phyloP scores from a whole-genome alignment of 2,797 vertebrate genomes.

The Petrocephalus sullivani region DNA sequence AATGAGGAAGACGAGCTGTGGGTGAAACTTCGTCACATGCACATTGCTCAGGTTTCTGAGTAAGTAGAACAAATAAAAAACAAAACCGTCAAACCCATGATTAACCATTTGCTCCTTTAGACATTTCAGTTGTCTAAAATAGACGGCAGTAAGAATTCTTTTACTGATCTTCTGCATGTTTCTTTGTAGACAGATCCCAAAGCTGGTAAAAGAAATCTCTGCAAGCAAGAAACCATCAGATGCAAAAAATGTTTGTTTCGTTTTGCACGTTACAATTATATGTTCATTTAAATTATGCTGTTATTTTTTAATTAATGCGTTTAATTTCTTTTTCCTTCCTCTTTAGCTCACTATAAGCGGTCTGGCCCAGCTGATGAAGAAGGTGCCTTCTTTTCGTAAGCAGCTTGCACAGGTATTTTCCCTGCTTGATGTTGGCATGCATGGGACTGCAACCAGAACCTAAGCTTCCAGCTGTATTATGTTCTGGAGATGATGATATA shows the following conservation, averaged over 20 bases:
- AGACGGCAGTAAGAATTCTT: not conserved
- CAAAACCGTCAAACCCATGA: not conserved
- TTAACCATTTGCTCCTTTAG: not conserved
- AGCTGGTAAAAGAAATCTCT: conserved; percentile 86
- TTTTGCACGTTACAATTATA: not conserved
- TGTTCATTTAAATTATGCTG: not conserved
- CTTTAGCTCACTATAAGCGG: conserved; percentile 74
- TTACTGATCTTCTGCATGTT: not conserved
- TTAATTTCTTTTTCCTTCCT: not conserved
- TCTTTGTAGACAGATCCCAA: conserved; percentile 76
- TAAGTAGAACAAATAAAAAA: conserved; percentile 56
- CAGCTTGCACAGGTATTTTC: conserved; percentile 58
- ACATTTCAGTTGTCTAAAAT: not conserved
- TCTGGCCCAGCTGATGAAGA: conserved; percentile 89
- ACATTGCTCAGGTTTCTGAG: conserved; percentile 89
- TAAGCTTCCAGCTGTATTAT: not conserved
- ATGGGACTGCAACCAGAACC: not conserved
- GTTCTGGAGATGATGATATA: not conserved
- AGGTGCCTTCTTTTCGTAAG: conserved; percentile 89
- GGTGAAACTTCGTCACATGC: conserved; percentile 84
- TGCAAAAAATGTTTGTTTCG: conserved; percentile 65
- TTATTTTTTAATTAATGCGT: not conserved
- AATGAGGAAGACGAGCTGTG: conserved; percentile 89
- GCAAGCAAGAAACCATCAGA: conserved; percentile 81
- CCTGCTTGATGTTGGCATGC: not conserved